phyloP scores from a whole-genome alignment of 1,140 invertebrate species.

The Anastrepha ludens region DNA sequence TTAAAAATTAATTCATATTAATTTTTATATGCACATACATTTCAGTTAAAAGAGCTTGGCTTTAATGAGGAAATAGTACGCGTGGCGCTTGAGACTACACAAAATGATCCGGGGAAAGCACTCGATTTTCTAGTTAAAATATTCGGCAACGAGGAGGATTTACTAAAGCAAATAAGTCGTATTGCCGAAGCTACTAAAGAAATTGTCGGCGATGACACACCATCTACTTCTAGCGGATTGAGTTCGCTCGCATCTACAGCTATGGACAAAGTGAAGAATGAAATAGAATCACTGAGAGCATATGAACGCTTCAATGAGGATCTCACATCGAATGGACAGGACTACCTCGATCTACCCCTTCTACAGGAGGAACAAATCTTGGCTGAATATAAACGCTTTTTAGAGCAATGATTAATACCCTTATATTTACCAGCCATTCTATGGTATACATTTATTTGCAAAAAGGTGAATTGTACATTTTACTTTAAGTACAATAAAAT shows the following conservation, averaged over 20 bases:
- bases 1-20: neutral
- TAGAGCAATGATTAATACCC: constrained; percentile 69
- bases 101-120: constrained; percentile 77
- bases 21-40: constrained; percentile 51
- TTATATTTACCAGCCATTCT: neutral
- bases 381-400: constrained; percentile 78
- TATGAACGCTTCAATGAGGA: constrained; percentile 78
- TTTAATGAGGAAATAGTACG: constrained; percentile 77
- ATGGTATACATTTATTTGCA: neutral
- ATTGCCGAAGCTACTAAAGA: constrained; percentile 51
- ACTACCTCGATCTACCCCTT: constrained; percentile 79
- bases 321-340: constrained; percentile 78
- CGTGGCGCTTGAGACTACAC: constrained; percentile 76
- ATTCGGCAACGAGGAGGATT: constrained; percentile 63
- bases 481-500: neutral
- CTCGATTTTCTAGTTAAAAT: constrained; percentile 76
- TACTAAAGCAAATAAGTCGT: constrained; percentile 60
- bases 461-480: constrained; percentile 3
- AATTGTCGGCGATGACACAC: constrained; percentile 12
- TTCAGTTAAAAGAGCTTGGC: constrained; percentile 77
- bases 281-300: constrained; percentile 73
- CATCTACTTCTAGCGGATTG: constrained; percentile 63
- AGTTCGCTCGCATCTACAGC: constrained; percentile 59
- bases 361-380: constrained; percentile 79
- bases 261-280: constrained; percentile 60